Conservation (phyloP, 2,113 vertebrate genomes). For the Stigmatopora argus region DNA sequence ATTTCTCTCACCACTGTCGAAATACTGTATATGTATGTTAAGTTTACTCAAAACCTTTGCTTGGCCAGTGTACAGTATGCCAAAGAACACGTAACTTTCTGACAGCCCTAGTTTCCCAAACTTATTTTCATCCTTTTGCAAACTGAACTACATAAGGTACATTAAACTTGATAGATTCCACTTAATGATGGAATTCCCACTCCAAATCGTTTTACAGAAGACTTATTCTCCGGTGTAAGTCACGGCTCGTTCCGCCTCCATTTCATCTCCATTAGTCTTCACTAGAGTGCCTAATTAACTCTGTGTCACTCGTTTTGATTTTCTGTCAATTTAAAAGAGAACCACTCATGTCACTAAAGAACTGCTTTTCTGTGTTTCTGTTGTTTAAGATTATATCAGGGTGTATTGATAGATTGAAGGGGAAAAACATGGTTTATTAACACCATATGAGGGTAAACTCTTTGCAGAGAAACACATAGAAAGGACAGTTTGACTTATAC, state of each 20-base stretch:
- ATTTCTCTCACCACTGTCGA: not conserved
- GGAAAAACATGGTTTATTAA: constrained; percentile 18
- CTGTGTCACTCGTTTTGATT: constrained; percentile 56
- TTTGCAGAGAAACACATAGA: constrained; percentile 40
- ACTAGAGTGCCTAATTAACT: constrained; percentile 64
- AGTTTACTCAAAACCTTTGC: not conserved
- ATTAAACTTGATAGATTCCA: constrained; percentile 5
- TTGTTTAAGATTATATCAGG: constrained; percentile 40
- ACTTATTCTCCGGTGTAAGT: constrained; percentile 39
- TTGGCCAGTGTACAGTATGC: no score
- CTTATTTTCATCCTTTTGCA: not conserved
- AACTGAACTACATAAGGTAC: not conserved
- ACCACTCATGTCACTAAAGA: constrained; percentile 58
- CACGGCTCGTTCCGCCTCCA: constrained; percentile 35
- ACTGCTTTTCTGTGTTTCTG: constrained; percentile 50
- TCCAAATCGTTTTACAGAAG: constrained; percentile 20
- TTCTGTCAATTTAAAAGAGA: constrained; percentile 58
- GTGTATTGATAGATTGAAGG: constrained; percentile 49
- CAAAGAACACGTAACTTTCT: not conserved
- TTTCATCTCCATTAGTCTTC: constrained; percentile 57
- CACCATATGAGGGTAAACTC: constrained; percentile 24
- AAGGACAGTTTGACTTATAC: constrained; percentile 48
- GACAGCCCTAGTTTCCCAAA: not conserved
- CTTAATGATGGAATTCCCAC: constrained; percentile 9
- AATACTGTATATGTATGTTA: not conserved